phyloP scores from a whole-genome alignment of 2,888 invertebrate genomes.

The Apamea epomidion region DNA sequence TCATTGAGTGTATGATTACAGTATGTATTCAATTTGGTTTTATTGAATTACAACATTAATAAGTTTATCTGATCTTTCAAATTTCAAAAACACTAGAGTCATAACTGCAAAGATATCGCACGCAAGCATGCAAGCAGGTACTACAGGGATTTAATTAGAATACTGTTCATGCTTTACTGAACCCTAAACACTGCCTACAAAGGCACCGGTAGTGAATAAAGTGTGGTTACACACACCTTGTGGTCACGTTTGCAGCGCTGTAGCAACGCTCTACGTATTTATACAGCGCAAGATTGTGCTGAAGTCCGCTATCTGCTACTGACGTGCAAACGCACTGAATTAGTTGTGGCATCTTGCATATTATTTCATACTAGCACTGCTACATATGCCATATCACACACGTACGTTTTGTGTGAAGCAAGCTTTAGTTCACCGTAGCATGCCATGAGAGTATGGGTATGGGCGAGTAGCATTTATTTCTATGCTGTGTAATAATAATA shows the following conservation, averaged over 20 bases:
- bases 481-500: not conserved
- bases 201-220: constrained; percentile 34
- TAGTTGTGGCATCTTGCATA: constrained; percentile 16
- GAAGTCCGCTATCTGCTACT: constrained; percentile 21
- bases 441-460: not conserved
- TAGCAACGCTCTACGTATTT: not conserved
- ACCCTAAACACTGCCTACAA: constrained; percentile 21
- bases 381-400: not conserved
- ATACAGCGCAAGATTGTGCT: constrained; percentile 10
- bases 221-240: constrained; percentile 31
- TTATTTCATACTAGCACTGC: constrained; percentile 20
- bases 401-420: not conserved
- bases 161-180: not conserved
- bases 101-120: not conserved
- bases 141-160: not conserved
- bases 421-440: not conserved
- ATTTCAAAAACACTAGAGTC: not conserved
- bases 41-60: not conserved
- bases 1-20: not conserved
- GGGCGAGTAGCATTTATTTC: not conserved
- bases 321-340: constrained; percentile 34
- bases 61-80: not conserved
- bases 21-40: not conserved
- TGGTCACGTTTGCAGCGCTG: constrained; percentile 13
- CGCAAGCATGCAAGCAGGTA: not conserved